Conservation (phyloP, 2,113 vertebrate species). For the Malurus elegans region DNA sequence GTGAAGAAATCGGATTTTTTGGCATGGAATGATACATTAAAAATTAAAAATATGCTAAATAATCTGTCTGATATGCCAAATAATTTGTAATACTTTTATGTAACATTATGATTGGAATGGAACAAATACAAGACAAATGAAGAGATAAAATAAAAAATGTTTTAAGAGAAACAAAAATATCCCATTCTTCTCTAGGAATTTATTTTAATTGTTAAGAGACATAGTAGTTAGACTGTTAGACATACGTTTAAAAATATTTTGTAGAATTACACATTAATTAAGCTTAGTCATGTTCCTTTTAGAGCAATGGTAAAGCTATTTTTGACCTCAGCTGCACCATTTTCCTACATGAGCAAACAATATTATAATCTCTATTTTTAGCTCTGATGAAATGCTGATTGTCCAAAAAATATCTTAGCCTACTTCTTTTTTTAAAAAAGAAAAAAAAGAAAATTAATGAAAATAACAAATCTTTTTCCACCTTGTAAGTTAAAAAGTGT, state of each 20-base stretch:
- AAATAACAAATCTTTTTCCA: background rate
- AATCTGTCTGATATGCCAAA: background rate
- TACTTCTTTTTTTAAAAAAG: background rate
- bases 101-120: background rate
- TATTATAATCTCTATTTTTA: constrained; percentile 6
- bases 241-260: background rate
- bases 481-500: background rate
- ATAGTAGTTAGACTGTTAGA: background rate
- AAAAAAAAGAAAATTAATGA: background rate
- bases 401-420: background rate
- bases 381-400: background rate
- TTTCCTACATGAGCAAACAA: background rate
- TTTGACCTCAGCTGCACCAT: background rate
- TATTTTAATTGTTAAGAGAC: background rate
- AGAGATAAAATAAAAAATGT: background rate
- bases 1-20: background rate
- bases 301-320: background rate
- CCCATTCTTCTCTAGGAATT: background rate
- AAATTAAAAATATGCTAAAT: background rate
- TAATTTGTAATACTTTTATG: background rate
- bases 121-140: background rate
- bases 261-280: background rate
- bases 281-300: constrained; percentile 18
- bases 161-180: background rate
- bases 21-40: background rate